phyloP scores from a whole-genome alignment of 2,888 invertebrate species.

The Pristionchus fissidentatus region DNA sequence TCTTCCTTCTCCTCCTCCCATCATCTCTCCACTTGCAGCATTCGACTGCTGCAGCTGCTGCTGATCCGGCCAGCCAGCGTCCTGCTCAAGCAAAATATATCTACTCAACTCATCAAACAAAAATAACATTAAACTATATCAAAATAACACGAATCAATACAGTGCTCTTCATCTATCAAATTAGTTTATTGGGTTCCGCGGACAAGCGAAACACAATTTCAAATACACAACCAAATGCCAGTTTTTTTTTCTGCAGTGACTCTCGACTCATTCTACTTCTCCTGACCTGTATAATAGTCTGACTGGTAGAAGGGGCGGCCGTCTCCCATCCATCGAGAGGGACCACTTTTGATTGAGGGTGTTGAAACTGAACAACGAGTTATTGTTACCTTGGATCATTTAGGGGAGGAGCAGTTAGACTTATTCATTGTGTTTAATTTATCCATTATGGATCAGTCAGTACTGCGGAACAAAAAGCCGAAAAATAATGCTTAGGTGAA shows the following conservation, averaged over 20 bases:
- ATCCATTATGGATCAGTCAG: too few species aligned
- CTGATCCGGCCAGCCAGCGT: conserved; percentile 44
- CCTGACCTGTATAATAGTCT: background rate
- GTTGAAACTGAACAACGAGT: too few species aligned
- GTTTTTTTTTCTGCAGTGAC: too few species aligned
- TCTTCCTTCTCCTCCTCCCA: conserved; percentile 10
- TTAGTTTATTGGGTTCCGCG: too few species aligned
- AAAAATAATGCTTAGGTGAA: background rate
- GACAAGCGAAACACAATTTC: too few species aligned
- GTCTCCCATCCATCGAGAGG: conserved; percentile 27
- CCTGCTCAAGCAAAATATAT: background rate
- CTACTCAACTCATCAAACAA: background rate
- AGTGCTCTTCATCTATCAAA: too few species aligned
- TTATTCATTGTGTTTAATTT: too few species aligned
- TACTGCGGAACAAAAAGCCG: background rate
- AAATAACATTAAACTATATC: background rate
- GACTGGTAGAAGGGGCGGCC: conserved; percentile 31
- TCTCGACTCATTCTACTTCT: background rate
- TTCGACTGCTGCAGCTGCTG: background rate
- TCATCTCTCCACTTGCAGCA: background rate
- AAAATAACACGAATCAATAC: too few species aligned
- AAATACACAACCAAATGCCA: too few species aligned
- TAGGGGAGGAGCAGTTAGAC: too few species aligned
- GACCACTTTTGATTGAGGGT: background rate
- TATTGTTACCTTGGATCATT: too few species aligned